Conservation (phyloP, 2,797 vertebrate species). For the Caiman crocodilus region DNA sequence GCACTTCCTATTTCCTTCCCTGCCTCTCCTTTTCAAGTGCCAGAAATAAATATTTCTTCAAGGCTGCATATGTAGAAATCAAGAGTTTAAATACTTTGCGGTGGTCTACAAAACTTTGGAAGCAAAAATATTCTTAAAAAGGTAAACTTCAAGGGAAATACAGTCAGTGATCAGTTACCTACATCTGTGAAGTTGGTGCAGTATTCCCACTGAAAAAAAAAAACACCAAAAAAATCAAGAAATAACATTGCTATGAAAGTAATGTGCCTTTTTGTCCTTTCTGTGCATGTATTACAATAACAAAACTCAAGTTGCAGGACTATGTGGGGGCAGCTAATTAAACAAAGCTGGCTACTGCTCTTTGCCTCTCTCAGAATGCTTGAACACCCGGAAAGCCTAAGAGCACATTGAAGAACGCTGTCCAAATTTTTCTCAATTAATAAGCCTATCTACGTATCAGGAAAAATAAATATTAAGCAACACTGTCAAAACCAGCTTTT, state of each 20-base stretch:
- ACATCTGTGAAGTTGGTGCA: neutral
- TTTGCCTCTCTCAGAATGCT: neutral
- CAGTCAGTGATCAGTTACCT: neutral
- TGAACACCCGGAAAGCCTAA: neutral
- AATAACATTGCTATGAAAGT: neutral
- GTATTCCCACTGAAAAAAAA: neutral
- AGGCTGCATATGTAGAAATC: neutral
- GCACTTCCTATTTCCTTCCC: neutral
- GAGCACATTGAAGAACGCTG: neutral
- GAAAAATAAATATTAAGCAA: neutral
- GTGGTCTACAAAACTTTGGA: neutral
- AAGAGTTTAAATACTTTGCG: neutral
- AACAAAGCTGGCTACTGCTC: neutral
- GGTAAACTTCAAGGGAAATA: neutral
- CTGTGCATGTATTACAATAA: neutral
- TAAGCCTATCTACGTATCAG: neutral
- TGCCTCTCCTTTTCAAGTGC: neutral
- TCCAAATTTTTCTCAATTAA: neutral
- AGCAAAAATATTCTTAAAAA: neutral
- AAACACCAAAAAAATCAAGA: neutral
- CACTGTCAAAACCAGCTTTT: neutral
- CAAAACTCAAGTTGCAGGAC: accelerated
- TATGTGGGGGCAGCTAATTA: neutral
- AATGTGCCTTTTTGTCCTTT: neutral
- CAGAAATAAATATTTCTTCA: accelerated